phyloP scores from a whole-genome alignment of 2,797 vertebrate species.

The Psittacula derbiana region DNA sequence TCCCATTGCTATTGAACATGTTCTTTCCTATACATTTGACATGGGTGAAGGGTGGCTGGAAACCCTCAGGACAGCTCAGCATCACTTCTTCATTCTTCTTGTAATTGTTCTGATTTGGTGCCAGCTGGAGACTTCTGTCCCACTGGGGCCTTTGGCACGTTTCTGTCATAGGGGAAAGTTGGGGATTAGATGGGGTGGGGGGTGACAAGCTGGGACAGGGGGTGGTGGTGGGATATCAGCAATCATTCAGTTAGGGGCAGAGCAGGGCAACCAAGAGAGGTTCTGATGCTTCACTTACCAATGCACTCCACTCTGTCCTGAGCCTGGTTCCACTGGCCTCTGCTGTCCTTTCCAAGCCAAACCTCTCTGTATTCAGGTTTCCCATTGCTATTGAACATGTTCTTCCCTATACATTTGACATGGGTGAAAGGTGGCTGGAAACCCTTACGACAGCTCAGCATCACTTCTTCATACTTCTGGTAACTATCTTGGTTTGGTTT shows the following conservation, averaged over 20 bases:
- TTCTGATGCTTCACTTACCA: neutral
- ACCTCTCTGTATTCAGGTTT: too few relatives aligned
- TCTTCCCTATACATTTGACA: neutral
- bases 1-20: too few relatives aligned
- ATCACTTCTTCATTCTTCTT: neutral
- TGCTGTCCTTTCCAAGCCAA: neutral
- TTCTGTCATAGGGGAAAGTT: neutral
- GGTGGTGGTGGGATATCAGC: too few relatives aligned
- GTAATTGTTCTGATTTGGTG: neutral
- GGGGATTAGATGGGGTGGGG: neutral
- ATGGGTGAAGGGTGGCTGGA: neutral
- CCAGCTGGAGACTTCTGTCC: neutral
- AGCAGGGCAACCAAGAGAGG: too few relatives aligned
- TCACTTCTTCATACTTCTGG: neutral
- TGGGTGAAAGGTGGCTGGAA: neutral
- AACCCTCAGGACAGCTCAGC: neutral
- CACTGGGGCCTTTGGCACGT: rapidly evolving
- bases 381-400: too few relatives aligned
- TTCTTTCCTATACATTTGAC: neutral
- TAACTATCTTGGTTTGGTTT: neutral
- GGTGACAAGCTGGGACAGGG: rapidly evolving
- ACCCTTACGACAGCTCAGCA: neutral
- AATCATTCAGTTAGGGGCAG: too few relatives aligned
- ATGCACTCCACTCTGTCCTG: rapidly evolving
- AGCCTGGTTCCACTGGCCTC: neutral